A percentile compares a stretch with the other conserved stretches of the same genome.
Conservation (phyloP, 2,888 invertebrate genomes). For the Labia minor region DNA sequence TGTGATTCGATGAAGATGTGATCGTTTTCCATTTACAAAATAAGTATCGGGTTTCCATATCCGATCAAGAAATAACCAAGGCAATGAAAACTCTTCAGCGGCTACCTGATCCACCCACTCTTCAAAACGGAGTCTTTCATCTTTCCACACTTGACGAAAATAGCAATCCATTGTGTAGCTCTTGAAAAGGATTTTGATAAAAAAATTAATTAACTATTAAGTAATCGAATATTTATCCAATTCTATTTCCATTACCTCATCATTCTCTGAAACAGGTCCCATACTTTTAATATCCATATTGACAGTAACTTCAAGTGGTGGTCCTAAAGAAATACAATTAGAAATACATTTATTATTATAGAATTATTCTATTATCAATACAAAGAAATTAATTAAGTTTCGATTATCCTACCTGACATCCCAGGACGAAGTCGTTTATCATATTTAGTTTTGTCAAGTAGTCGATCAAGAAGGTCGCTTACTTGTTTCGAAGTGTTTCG, state of each 20-base stretch:
- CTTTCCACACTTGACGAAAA: conserved; percentile 42
- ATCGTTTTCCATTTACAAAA: conserved; percentile 43
- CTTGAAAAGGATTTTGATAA: conserved; percentile 27
- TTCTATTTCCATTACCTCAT: conserved; percentile 33
- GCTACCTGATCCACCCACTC: conserved; percentile 23
- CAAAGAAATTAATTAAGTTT: background rate
- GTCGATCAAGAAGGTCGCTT: conserved; percentile 32
- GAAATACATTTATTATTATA: no score
- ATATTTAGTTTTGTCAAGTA: conserved; percentile 34
- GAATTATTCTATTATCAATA: no score
- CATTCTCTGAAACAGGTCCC: conserved; percentile 38
- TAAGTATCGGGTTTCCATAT: conserved; percentile 50
- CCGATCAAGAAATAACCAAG: conserved; percentile 43
- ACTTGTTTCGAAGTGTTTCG: conserved; percentile 29
- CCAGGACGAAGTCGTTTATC: conserved; percentile 36
- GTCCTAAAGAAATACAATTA: conserved; percentile 29
- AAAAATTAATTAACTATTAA: no score
- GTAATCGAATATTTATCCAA: no score
- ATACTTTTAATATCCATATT: conserved; percentile 38
- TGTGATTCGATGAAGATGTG: conserved; percentile 45
- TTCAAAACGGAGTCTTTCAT: conserved; percentile 40
- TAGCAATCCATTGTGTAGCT: conserved; percentile 38
- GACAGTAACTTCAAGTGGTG: conserved; percentile 34
- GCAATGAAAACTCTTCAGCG: conserved; percentile 37
- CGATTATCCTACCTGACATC: conserved; percentile 34